Conservation (phyloP, 2,797 vertebrate species). For the Emys orbicularis region DNA sequence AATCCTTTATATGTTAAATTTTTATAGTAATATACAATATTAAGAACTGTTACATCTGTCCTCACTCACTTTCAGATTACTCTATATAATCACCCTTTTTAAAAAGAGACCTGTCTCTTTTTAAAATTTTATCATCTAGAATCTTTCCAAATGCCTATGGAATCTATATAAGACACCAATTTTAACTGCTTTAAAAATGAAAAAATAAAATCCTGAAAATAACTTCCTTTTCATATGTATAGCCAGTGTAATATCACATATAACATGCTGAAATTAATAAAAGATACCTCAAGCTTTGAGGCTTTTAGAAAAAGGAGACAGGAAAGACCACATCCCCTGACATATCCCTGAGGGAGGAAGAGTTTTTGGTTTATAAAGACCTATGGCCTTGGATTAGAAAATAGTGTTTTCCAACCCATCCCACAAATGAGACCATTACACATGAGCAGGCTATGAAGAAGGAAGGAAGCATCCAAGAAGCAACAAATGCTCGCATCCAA, state of each 20-base stretch:
- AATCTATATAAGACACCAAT: not conserved
- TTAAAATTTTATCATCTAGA: not conserved
- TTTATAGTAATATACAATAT: not conserved
- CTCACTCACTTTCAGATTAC: too few species aligned
- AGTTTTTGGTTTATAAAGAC: slow-evolving; percentile 43
- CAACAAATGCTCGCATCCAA: slow-evolving; percentile 52
- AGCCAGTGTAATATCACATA: not conserved
- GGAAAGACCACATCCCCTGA: slow-evolving; percentile 26
- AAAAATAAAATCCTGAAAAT: not conserved
- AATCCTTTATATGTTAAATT: not conserved
- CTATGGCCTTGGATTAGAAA: slow-evolving; percentile 30
- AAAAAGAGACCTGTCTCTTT: not conserved
- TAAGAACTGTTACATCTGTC: not conserved
- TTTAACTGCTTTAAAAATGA: not conserved
- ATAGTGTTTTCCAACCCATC: slow-evolving; percentile 37
- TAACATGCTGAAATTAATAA: not conserved
- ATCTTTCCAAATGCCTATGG: not conserved
- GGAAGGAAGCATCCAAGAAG: slow-evolving; percentile 40
- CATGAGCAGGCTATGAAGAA: slow-evolving; percentile 37
- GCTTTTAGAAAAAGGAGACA: not conserved
- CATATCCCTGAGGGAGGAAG: slow-evolving; percentile 34
- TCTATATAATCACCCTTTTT: not conserved
- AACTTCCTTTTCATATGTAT: not conserved
- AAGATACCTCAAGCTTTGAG: not conserved
- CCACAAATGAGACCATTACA: slow-evolving; percentile 19